Evolutionary conservation across 2,113 vertebrate genomes (phyloP).

Genomic region (Ceratotherium simum): DNA sequence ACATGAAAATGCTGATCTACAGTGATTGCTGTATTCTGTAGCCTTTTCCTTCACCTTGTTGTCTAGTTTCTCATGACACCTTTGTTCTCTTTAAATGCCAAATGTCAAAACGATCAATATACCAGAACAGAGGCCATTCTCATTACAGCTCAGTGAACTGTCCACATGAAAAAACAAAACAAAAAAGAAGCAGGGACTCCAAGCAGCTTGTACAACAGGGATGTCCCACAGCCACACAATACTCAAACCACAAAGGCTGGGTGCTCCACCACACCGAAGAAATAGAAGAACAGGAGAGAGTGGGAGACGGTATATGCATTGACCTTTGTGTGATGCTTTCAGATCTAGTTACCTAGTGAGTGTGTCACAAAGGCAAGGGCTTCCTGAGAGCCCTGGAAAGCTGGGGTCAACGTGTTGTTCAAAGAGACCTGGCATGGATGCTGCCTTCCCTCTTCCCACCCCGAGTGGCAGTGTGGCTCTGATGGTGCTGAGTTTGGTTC

Average conservation of each 20-base stretch:
- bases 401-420: no score
- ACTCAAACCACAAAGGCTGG: not conserved
- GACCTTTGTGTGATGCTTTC: rapidly evolving
- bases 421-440: rapidly evolving
- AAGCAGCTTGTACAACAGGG: not conserved
- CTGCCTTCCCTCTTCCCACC: rapidly evolving
- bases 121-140: not conserved
- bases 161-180: not conserved
- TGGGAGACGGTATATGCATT: rapidly evolving
- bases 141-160: not conserved
- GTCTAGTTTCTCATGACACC: not conserved
- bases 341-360: not conserved
- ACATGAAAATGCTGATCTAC: not conserved
- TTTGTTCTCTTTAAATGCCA: not conserved
- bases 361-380: rapidly evolving
- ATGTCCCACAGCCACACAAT: rapidly evolving
- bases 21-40: rapidly evolving
- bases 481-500: not conserved
- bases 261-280: no score
- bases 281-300: not conserved
- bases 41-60: not conserved
- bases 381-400: not conserved
- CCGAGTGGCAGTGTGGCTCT: no score
- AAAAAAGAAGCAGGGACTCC: no score
- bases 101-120: not conserved